Evolutionary conservation across 1,140 invertebrate genomes (phyloP).

Genomic region (Scaptodrosophila lebanonensis): DNA sequence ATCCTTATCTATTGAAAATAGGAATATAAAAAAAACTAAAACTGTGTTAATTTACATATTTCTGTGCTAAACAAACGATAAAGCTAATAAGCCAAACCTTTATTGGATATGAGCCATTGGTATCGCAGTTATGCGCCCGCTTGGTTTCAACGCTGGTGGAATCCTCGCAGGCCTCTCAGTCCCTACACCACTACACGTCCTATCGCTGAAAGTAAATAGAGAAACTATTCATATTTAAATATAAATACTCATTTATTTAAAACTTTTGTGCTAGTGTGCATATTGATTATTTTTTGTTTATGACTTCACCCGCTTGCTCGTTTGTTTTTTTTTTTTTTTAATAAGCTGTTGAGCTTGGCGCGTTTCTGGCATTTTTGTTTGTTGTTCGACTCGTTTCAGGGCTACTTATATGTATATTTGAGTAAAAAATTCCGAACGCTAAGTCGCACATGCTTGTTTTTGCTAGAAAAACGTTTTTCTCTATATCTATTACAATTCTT

Average conservation of each 20-base stretch:
- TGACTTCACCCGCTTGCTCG: slow-evolving; percentile 35
- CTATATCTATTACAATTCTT: too few species aligned
- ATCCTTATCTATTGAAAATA: too few species aligned
- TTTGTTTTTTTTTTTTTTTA: slow-evolving; percentile 31
- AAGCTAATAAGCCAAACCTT: too few species aligned
- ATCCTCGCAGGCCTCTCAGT: slow-evolving; percentile 48
- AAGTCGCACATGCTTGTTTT: slow-evolving; percentile 29
- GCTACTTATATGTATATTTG: too few species aligned
- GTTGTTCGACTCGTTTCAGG: slow-evolving; percentile 59
- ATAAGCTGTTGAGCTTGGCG: too few species aligned
- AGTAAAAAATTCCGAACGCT: too few species aligned
- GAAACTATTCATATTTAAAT: slow-evolving; percentile 8
- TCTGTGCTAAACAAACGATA: too few species aligned
- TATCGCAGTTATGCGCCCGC: slow-evolving; percentile 62
- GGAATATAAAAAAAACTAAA: too few species aligned
- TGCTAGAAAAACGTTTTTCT: slow-evolving; percentile 5
- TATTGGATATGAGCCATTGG: slow-evolving; percentile 63
- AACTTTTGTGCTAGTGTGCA: slow-evolving; percentile 8
- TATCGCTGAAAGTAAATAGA: slow-evolving; percentile 54
- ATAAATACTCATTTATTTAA: slow-evolving; percentile 2
- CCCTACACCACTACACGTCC: slow-evolving; percentile 62
- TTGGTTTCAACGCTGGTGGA: slow-evolving; percentile 64
- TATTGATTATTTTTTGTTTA: slow-evolving; percentile 15
- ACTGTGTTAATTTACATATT: too few species aligned
- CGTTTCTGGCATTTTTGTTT: slow-evolving; percentile 12